Evolutionary conservation across 2,888 invertebrate genomes (phyloP), one percentile per base, ranked within the genome.

Genomic region (Sipha maydis): DNA sequence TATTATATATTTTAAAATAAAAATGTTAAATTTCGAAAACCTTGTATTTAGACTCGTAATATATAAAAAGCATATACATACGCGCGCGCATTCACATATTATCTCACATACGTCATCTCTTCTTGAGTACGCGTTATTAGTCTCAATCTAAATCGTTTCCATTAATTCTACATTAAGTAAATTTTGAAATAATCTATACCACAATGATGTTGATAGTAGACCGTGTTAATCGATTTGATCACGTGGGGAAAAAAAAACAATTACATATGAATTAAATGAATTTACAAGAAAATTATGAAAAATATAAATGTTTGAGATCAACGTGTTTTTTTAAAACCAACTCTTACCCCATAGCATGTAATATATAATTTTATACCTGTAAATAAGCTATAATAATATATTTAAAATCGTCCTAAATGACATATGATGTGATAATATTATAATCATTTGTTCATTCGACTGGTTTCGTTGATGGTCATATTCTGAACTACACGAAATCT

Each of bases 171-270:
- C 14, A 14, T 8, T 25, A 79, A 61, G 61, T 61, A 61, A 25
- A 79, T 71, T 25, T 34, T 56, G 25, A 31, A n/a, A 80, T 80
- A 80, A 80, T 80, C 41, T 67, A 67, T 80, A 67, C 67, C 11
- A 67, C 80, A 38, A 80, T 80, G 67, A 80, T 67, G 67, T 67
- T 80, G n/a, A 8, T 61, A 80, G 38, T 67, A 80, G 38, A 17
- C 28, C n/a, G 28, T 67, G 80, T 38, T 67, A 67, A 80, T 67
- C 80, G 80, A 67, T 67, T 67, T 80, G 67, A 31, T 79, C 34
- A 34, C n/a, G 79, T 61, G 56, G 56, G 56, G 61, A 79, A 3
- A 17, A 61, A 34, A 79, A 79, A 34, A 34, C 34, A 34, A 61
- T 31, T 79, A 79, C 80, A 67, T n/a, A 80, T 25, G n/a, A 41